These are phyloP conservation scores for Gobionotothen gibberifrons DNA, from an alignment of 2,797 vertebrate species.

Conservation along the genomic window DNA sequence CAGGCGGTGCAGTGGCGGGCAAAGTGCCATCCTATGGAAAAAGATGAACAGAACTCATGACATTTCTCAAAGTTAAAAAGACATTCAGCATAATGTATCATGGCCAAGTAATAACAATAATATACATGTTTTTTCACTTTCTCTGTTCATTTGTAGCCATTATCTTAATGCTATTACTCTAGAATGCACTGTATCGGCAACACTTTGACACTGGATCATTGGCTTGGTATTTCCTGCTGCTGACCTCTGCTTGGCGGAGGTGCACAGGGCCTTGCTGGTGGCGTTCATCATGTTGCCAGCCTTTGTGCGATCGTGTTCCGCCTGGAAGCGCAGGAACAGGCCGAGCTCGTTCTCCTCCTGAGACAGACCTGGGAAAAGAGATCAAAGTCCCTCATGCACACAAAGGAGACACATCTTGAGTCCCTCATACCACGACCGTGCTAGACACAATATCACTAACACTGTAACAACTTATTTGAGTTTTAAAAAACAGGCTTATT, in stretches of 20 bases:
- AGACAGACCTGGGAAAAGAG: slow-evolving; percentile 79
- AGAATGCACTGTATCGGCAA: too few relatives aligned
- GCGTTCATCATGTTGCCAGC: slow-evolving; percentile 89
- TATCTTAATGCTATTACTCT: too few relatives aligned
- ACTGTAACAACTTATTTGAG: background rate
- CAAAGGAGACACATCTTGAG: background rate
- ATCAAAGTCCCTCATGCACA: background rate
- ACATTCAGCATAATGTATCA: background rate
- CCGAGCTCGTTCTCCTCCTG: slow-evolving; percentile 91
- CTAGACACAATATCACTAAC: background rate
- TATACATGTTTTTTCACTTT: too few relatives aligned
- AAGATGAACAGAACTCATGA: background rate
- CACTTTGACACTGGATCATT: too few relatives aligned
- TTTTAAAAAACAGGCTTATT: too few relatives aligned
- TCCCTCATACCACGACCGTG: slow-evolving; percentile 1
- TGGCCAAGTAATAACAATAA: too few relatives aligned
- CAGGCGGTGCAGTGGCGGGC: slow-evolving; percentile 85
- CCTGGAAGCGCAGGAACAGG: slow-evolving; percentile 88
- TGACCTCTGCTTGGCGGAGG: slow-evolving; percentile 89
- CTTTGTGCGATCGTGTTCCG: slow-evolving; percentile 85
- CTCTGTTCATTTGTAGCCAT: too few relatives aligned
- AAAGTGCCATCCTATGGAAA: slow-evolving; percentile 81
- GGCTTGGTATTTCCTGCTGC: background rate
- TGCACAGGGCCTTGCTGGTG: slow-evolving; percentile 87
- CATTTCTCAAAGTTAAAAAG: background rate